phyloP scores from a whole-genome alignment of 2,797 vertebrate species.

The Oophaga sylvatica region DNA sequence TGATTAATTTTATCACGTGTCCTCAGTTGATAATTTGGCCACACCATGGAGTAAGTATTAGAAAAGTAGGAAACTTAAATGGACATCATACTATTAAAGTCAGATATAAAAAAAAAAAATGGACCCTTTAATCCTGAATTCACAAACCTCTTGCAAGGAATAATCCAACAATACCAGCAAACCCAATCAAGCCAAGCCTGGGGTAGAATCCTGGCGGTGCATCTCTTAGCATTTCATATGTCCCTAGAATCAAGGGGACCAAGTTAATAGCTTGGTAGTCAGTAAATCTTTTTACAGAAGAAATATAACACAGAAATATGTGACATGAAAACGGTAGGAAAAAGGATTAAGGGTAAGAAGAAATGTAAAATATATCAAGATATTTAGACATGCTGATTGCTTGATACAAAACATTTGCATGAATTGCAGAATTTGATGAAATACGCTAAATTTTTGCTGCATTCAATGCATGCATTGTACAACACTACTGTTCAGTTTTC shows the following conservation, averaged over 20 bases:
- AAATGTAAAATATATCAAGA: not conserved
- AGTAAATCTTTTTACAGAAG: not conserved
- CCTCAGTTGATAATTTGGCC: no score
- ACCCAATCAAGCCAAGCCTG: slow-evolving; percentile 84
- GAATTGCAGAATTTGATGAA: not conserved
- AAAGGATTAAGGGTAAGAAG: no score
- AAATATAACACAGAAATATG: not conserved
- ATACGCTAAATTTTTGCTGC: not conserved
- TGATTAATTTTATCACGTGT: no score
- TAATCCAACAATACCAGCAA: slow-evolving; percentile 88
- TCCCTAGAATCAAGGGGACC: slow-evolving; percentile 72
- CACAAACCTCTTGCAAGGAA: slow-evolving; percentile 85
- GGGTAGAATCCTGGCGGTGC: slow-evolving; percentile 89
- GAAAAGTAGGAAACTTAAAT: no score
- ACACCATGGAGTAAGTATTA: no score
- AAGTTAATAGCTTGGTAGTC: not conserved
- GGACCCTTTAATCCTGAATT: not conserved
- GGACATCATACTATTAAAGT: no score
- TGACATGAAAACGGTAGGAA: no score
- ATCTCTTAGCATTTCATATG: slow-evolving; percentile 81
- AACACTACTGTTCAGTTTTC: not conserved
- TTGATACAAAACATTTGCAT: not conserved
- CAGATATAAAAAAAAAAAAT: not conserved
- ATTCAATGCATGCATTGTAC: not conserved
- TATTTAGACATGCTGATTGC: not conserved